Conservation (phyloP, 2,797 vertebrate species). For the Crax fasciolata region DNA sequence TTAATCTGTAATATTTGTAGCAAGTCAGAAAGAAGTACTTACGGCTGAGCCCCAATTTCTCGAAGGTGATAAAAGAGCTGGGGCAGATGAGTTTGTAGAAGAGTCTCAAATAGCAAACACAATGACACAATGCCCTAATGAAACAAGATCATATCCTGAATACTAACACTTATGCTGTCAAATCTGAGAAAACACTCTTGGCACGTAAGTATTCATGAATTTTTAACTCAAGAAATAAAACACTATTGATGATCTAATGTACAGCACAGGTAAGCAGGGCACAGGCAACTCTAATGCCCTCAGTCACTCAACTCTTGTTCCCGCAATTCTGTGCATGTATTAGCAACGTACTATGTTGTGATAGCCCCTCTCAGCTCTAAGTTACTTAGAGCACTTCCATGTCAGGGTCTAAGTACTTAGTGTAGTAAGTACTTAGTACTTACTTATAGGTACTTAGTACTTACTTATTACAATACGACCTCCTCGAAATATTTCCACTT, state of each 20-base stretch:
- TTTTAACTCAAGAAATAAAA: conserved; percentile 27
- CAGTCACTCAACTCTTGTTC: background rate
- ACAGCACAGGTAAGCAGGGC: background rate
- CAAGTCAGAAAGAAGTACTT: conserved; percentile 79
- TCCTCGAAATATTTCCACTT: conserved; percentile 3
- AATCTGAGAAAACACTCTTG: conserved; percentile 12
- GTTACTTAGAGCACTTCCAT: background rate
- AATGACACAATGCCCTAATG: conserved; percentile 94
- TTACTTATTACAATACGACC: background rate
- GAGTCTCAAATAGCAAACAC: conserved; percentile 96
- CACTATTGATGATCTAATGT: background rate
- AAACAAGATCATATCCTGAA: conserved; percentile 59
- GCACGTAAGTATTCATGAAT: background rate
- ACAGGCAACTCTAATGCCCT: background rate
- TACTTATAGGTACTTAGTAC: too few species aligned
- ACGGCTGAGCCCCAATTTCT: conserved; percentile 97
- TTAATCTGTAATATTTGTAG: background rate
- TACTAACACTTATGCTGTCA: background rate
- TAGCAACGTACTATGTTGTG: background rate
- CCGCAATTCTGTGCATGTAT: background rate
- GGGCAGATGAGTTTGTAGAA: conserved; percentile 95
- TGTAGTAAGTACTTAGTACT: too few species aligned
- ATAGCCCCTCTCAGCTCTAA: background rate
- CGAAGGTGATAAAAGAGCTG: conserved; percentile 97
- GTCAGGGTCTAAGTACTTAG: background rate